These are phyloP conservation scores for Drosophila peninsularis DNA, from an alignment of 2,888 invertebrate genomes.

Conservation along the genomic window DNA sequence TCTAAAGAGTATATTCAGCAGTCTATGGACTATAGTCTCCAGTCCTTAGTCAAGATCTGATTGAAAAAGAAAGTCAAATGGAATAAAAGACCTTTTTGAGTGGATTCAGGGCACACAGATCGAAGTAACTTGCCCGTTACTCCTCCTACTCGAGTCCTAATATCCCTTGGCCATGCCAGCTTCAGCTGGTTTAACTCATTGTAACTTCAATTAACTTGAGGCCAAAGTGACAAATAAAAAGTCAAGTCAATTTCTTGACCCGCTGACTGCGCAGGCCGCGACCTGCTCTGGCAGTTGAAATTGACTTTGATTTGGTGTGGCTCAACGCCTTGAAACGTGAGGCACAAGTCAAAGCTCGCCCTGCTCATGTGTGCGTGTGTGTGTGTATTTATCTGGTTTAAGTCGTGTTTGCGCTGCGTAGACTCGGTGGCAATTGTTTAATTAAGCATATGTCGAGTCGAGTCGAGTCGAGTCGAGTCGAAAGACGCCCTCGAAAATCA, in stretches of 20 bases:
- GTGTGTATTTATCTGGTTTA: conserved; percentile 41
- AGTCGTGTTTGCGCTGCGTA: conserved; percentile 47
- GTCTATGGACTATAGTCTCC: no score
- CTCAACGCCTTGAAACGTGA: conserved; percentile 25
- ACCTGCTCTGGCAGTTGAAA: neutral
- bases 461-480: conserved; percentile 24
- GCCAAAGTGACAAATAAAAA: neutral
- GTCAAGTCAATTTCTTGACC: conserved; percentile 32
- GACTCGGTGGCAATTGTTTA: conserved; percentile 55
- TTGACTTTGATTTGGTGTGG: conserved; percentile 38
- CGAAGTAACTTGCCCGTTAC: no score
- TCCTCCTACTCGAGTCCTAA: no score
- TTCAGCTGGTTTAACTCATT: neutral
- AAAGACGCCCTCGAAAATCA: conserved; percentile 55
- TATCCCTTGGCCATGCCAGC: no score
- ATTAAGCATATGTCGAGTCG: conserved; percentile 58
- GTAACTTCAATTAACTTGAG: neutral
- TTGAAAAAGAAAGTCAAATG: no score
- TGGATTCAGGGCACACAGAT: no score
- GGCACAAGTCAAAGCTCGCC: conserved; percentile 33
- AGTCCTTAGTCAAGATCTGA: no score
- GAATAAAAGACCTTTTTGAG: no score
- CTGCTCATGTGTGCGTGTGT: conserved; percentile 11
- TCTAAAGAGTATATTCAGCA: no score
- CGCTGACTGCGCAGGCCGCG: conserved; percentile 6